phyloP scores from a whole-genome alignment of 2,888 invertebrate species.

The Drosophila rellima region DNA sequence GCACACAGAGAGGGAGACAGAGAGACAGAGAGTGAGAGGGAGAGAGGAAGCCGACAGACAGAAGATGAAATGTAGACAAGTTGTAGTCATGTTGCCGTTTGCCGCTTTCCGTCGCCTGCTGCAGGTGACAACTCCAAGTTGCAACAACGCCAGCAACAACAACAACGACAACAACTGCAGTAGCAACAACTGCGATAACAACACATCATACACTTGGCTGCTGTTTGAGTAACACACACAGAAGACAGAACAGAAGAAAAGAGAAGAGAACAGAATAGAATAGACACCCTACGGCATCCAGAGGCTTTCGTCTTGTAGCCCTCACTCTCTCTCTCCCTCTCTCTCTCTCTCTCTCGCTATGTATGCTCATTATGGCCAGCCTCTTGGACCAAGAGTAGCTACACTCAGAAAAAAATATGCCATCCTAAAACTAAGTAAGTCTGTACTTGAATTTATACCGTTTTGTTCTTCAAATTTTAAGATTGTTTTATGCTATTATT shows the following conservation, averaged over 20 bases:
- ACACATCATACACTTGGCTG: conserved; percentile 53
- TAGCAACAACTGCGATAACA: conserved; percentile 39
- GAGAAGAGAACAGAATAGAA: conserved; percentile 27
- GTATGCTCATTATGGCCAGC: conserved; percentile 72
- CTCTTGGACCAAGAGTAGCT: conserved; percentile 16
- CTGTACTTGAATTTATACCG: background rate
- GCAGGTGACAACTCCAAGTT: conserved; percentile 70
- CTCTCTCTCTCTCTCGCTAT: conserved; percentile 57
- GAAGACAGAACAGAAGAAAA: conserved; percentile 28
- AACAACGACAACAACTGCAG: conserved; percentile 31
- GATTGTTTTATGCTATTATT: too few species aligned
- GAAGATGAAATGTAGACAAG: conserved; percentile 76
- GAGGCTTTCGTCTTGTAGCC: conserved; percentile 62
- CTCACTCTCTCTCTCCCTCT: conserved; percentile 52
- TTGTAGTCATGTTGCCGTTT: conserved; percentile 75
- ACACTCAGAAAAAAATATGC: too few species aligned
- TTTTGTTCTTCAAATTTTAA: too few species aligned
- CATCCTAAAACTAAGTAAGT: too few species aligned
- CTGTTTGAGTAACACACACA: conserved; percentile 56
- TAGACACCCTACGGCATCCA: conserved; percentile 38
- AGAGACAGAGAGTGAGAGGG: conserved; percentile 13
- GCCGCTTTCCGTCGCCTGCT: conserved; percentile 57
- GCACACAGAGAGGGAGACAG: background rate
- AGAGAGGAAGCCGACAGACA: conserved; percentile 30
- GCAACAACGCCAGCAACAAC: conserved; percentile 25